Conservation (phyloP, 2,888 invertebrate genomes). For the Agrilus biguttatus region DNA sequence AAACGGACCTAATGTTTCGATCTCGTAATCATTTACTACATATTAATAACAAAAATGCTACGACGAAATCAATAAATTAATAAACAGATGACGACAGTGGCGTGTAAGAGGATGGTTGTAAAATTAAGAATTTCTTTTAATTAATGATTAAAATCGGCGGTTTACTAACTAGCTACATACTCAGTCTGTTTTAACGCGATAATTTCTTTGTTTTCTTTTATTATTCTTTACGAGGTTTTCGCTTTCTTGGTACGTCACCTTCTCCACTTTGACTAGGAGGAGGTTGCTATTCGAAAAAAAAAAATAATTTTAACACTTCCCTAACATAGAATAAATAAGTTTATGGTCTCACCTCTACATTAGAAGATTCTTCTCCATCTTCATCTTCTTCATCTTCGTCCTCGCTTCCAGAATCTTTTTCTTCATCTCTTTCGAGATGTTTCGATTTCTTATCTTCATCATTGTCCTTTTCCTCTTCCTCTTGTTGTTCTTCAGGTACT, state of each 20-base stretch:
- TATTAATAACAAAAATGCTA: no score
- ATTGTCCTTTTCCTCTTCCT: slow-evolving; percentile 22
- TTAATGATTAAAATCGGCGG: no score
- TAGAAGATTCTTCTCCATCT: slow-evolving; percentile 1
- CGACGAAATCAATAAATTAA: no score
- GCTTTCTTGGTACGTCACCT: slow-evolving; percentile 23
- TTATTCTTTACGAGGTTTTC: slow-evolving; percentile 28
- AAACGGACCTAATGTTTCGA: no score
- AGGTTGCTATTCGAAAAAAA: slow-evolving; percentile 3
- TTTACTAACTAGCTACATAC: no score
- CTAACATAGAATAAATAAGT: no score
- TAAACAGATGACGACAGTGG: no score
- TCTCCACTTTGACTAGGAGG: slow-evolving; percentile 11
- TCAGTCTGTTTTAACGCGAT: no score
- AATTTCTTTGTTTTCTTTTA: slow-evolving; percentile 1
- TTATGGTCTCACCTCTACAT: not conserved
- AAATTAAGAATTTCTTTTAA: no score
- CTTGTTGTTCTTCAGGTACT: slow-evolving; percentile 18
- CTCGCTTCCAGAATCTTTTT: slow-evolving; percentile 11
- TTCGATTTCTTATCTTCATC: slow-evolving; percentile 24
- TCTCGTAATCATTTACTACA: no score
- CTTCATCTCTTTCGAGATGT: slow-evolving; percentile 19
- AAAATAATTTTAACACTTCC: not conserved
- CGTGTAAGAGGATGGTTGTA: no score
- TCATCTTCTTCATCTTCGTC: slow-evolving; percentile 4